Evolutionary conservation across 2,888 invertebrate species (phyloP).

Genomic region (Lutraria lutraria): DNA sequence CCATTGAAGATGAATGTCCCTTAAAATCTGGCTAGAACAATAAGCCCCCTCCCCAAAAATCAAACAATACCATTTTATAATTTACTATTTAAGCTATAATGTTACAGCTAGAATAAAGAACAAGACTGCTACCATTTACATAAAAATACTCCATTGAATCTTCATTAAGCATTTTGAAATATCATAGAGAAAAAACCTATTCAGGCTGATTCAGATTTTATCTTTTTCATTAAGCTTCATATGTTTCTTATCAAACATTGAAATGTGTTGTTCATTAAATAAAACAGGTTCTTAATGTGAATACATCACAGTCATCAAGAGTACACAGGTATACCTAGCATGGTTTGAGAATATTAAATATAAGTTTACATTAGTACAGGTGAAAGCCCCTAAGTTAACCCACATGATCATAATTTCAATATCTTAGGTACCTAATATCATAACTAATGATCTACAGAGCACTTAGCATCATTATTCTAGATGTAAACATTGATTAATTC

Average conservation of each 20-base stretch:
- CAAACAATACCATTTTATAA: no score
- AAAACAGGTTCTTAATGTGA: neutral
- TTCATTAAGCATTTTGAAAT: neutral
- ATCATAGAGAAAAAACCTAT: neutral
- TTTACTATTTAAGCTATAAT: no score
- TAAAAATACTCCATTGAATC: no score
- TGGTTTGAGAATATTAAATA: neutral
- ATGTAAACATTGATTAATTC: no score
- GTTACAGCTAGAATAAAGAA: no score
- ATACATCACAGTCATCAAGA: neutral
- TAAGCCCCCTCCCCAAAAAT: no score
- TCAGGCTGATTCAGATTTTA: neutral
- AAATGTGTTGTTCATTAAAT: slow-evolving; percentile 17
- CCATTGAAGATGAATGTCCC: no score
- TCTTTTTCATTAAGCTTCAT: neutral
- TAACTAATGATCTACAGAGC: neutral
- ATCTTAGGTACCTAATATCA: neutral
- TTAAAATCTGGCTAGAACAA: no score
- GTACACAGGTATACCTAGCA: neutral
- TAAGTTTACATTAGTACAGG: neutral
- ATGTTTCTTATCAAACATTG: slow-evolving; percentile 2
- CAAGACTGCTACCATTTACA: no score
- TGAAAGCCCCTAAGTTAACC: neutral
- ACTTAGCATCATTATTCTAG: neutral
- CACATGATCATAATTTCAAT: neutral